Evolutionary conservation across 1,140 invertebrate species (phyloP).

Genomic region (Gerris buenoi): DNA sequence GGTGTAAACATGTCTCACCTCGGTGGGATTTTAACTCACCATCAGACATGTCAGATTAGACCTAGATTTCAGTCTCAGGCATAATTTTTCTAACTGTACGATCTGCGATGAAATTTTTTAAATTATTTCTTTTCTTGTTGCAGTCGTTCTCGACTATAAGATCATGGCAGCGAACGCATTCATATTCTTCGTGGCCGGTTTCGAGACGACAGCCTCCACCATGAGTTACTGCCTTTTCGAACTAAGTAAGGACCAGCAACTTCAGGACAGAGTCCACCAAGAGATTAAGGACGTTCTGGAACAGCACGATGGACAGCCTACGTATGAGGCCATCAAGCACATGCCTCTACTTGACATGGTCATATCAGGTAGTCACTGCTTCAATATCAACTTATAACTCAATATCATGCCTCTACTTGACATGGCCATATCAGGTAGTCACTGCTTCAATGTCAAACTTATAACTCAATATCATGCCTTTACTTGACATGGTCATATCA

Average conservation of each 20-base stretch:
- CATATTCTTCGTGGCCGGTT: constrained; percentile 37
- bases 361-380: constrained; percentile 34
- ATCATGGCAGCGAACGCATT: constrained; percentile 28
- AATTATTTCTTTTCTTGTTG: too few relatives aligned
- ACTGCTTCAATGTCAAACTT: neutral
- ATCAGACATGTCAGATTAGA: too few relatives aligned
- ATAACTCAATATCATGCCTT: constrained; percentile 17
- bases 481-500: constrained; percentile 33
- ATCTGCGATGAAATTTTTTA: too few relatives aligned
- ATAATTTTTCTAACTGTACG: too few relatives aligned
- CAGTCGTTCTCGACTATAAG: constrained; percentile 10
- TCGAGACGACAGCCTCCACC: constrained; percentile 38
- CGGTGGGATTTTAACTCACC: too few relatives aligned
- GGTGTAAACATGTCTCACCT: too few relatives aligned
- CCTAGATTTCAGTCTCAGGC: too few relatives aligned
- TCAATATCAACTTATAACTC: constrained; percentile 1
- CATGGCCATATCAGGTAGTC: constrained; percentile 39
- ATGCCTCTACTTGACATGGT: constrained; percentile 29
- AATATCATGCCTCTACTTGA: constrained; percentile 17
- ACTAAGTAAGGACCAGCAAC: constrained; percentile 35
- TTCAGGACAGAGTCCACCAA: constrained; percentile 38
- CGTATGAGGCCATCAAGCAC: constrained; percentile 21
- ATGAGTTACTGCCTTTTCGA: constrained; percentile 32
- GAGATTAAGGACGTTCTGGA: constrained; percentile 37
- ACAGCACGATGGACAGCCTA: constrained; percentile 28